These are phyloP conservation scores for Vanacampus margaritifer DNA, from an alignment of 2,113 vertebrate genomes.

Conservation along the genomic window DNA sequence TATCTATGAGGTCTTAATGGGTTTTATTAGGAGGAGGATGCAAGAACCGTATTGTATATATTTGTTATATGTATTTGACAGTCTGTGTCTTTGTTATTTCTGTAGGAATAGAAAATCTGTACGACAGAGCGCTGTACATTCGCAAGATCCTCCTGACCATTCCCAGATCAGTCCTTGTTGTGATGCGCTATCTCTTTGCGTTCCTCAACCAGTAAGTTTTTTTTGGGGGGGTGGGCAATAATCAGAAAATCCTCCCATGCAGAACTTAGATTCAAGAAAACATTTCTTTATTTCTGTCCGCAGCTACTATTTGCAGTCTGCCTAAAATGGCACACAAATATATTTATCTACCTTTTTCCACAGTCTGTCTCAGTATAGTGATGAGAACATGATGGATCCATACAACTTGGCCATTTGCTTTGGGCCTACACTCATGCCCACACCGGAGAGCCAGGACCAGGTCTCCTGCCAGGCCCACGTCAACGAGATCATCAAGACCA, in stretches of 20 bases:
- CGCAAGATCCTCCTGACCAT: slow-evolving; percentile 92
- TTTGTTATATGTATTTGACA: neutral
- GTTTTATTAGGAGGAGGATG: neutral
- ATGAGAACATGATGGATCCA: slow-evolving; percentile 99
- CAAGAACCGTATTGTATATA: neutral
- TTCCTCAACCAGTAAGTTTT: slow-evolving; percentile 97
- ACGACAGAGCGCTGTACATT: slow-evolving; percentile 93
- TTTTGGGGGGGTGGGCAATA: neutral
- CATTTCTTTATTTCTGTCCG: neutral
- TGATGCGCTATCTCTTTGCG: slow-evolving; percentile 98
- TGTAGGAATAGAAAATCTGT: slow-evolving; percentile 94
- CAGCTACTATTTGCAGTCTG: neutral
- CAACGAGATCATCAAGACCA: slow-evolving; percentile 96
- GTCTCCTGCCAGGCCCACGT: slow-evolving; percentile 98
- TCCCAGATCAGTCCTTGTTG: slow-evolving; percentile 90
- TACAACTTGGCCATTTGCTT: slow-evolving; percentile 98
- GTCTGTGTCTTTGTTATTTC: slow-evolving; percentile 1
- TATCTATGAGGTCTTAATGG: neutral
- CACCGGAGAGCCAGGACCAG: slow-evolving; percentile 93
- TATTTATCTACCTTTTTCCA: neutral
- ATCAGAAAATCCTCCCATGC: neutral
- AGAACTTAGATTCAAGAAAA: neutral
- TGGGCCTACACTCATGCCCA: slow-evolving; percentile 95
- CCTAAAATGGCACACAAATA: neutral
- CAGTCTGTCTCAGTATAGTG: slow-evolving; percentile 97